Evolutionary conservation across 2,797 vertebrate genomes (phyloP).

Genomic region (Thripadectes ignobilis): DNA sequence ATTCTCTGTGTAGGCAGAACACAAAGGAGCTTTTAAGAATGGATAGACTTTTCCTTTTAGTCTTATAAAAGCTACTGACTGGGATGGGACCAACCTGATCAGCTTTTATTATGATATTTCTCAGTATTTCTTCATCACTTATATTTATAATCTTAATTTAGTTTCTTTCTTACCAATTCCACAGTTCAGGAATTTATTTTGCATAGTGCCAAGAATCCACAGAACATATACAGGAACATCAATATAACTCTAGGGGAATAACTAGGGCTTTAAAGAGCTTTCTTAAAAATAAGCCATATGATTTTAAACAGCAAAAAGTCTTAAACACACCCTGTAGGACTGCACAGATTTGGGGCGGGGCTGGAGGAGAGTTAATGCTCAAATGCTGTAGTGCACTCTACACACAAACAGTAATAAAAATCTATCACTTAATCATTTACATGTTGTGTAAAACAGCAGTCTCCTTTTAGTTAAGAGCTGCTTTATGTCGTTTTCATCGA

Average conservation of each 20-base stretch:
- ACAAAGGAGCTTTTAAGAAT: neutral
- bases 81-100: neutral
- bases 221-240: neutral
- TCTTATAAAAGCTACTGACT: neutral
- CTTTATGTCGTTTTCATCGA: slow-evolving; percentile 65
- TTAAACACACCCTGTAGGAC: neutral
- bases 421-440: slow-evolving; percentile 65
- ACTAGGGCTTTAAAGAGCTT: neutral
- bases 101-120: neutral
- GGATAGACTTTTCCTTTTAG: neutral
- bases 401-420: slow-evolving; percentile 67
- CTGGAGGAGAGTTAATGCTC: neutral
- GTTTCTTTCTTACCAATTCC: neutral
- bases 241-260: neutral
- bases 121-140: neutral
- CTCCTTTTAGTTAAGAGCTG: slow-evolving; percentile 60
- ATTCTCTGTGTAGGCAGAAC: neutral
- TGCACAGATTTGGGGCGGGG: neutral
- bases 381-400: neutral
- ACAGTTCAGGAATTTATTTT: neutral
- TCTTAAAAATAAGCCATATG: neutral
- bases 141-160: neutral
- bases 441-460: slow-evolving; percentile 60
- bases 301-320: neutral
- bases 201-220: neutral